Percentiles rank a stretch among this genome's conserved stretches.
phyloP scores from a whole-genome alignment of 1,140 invertebrate genomes.

The Eufriesea mexicana region DNA sequence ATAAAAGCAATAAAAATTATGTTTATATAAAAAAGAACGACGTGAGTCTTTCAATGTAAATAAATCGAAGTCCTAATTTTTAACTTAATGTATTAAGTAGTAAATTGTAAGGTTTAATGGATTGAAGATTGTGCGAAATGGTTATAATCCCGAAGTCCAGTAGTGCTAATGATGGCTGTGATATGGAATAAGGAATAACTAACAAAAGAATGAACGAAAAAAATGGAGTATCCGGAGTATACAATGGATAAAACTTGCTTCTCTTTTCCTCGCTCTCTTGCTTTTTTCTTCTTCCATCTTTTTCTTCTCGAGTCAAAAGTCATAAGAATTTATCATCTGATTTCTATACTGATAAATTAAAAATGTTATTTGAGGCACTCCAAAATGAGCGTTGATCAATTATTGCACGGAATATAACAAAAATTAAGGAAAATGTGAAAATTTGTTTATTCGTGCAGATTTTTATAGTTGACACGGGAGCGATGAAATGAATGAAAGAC shows the following conservation, averaged over 20 bases:
- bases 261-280: conserved; percentile 44
- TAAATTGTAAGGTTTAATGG: conserved; percentile 64
- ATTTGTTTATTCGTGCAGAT: background rate
- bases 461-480: conserved; percentile 4
- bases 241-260: conserved; percentile 41
- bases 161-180: conserved; percentile 76
- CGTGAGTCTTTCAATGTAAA: conserved; percentile 52
- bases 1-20: background rate
- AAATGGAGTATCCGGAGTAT: conserved; percentile 7
- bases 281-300: background rate
- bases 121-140: conserved; percentile 65
- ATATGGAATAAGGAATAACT: conserved; percentile 70
- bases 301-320: conserved; percentile 6
- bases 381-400: background rate
- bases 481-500: conserved; percentile 22
- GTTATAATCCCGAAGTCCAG: conserved; percentile 66
- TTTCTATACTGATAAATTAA: background rate
- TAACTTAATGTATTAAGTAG: conserved; percentile 63
- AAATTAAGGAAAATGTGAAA: background rate
- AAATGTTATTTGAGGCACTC: background rate
- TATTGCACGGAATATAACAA: background rate
- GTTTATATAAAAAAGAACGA: conserved; percentile 36
- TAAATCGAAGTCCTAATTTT: conserved; percentile 58
- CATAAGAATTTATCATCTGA: background rate
- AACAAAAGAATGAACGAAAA: conserved; percentile 50